Percentiles rank a stretch among this genome's conserved stretches.
Evolutionary conservation across 2,888 invertebrate genomes (phyloP).

Genomic region (Cataglyphis altisquamis): DNA sequence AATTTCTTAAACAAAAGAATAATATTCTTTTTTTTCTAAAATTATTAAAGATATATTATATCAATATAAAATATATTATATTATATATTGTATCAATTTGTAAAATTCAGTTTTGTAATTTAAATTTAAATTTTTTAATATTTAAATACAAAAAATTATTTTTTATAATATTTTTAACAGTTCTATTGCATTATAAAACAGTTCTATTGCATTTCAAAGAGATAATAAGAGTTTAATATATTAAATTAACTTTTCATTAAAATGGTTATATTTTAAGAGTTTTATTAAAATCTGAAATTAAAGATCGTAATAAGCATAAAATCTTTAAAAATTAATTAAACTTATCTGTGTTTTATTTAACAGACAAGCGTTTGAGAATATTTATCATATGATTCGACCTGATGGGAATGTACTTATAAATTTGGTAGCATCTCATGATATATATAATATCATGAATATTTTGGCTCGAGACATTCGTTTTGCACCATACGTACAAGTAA

Average conservation of each 20-base stretch:
- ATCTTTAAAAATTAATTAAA: constrained; percentile 56
- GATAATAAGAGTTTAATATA: not conserved
- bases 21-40: no score
- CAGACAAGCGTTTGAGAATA: constrained; percentile 89
- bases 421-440: constrained; percentile 90
- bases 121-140: not conserved
- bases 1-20: no score
- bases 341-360: constrained; percentile 2
- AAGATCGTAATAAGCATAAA: not conserved
- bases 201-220: not conserved
- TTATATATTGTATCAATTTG: not conserved
- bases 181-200: not conserved
- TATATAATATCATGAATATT: constrained; percentile 90
- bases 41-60: no score
- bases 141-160: not conserved
- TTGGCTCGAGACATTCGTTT: constrained; percentile 88
- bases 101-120: not conserved
- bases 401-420: constrained; percentile 91
- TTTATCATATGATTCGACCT: constrained; percentile 89
- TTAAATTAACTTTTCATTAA: not conserved
- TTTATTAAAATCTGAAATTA: not conserved
- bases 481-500: constrained; percentile 89
- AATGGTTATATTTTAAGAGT: not conserved
- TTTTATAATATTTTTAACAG: not conserved
- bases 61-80: no score